A percentile compares a stretch with the other conserved stretches of the same genome.
Evolutionary conservation across 2,888 invertebrate genomes (phyloP).

Genomic region (Oxytorus armatus): DNA sequence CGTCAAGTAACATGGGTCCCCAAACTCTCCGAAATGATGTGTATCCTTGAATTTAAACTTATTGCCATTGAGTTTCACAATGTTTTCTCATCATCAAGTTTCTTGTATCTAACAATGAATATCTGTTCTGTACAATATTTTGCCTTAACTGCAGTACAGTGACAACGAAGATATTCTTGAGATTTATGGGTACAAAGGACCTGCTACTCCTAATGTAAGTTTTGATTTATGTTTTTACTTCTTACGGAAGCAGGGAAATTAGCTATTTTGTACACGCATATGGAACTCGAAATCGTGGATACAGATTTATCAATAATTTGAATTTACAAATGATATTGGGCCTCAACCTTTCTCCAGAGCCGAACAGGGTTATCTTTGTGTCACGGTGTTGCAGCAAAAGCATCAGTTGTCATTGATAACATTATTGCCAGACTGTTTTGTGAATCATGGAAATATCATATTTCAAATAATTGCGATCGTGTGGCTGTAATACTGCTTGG

Average conservation of each 20-base stretch:
- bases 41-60: constrained; percentile 74
- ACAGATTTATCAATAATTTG: too few species aligned
- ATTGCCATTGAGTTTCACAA: neutral
- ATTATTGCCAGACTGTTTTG: constrained; percentile 74
- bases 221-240: constrained; percentile 2
- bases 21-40: constrained; percentile 27
- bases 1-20: constrained; percentile 13
- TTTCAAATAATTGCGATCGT: constrained; percentile 63
- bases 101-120: neutral
- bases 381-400: constrained; percentile 6
- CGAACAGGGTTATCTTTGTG: constrained; percentile 15
- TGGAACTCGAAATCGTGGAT: too few species aligned
- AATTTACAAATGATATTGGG: too few species aligned
- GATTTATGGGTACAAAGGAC: constrained; percentile 74
- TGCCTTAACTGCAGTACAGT: constrained; percentile 42
- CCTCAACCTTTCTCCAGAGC: too few species aligned
- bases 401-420: constrained; percentile 69
- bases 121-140: neutral
- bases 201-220: constrained; percentile 73
- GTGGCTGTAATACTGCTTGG: constrained; percentile 24
- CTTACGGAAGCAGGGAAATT: neutral
- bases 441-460: constrained; percentile 62
- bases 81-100: constrained; percentile 29
- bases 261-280: neutral
- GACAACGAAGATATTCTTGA: constrained; percentile 73